phyloP scores from a whole-genome alignment of 1,140 invertebrate species.

The Drosophila rhopaloa region DNA sequence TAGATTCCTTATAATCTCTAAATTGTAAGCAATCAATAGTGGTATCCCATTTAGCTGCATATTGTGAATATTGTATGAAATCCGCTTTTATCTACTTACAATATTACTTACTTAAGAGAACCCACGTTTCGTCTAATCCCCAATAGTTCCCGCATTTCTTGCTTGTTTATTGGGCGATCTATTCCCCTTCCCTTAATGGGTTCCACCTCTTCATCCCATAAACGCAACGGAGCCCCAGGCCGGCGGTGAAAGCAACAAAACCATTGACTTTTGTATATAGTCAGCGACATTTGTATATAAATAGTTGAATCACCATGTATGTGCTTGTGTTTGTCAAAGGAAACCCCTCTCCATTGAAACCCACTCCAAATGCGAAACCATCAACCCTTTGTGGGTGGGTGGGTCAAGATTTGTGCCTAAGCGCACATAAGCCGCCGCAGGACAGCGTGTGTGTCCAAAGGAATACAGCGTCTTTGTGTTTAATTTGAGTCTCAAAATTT shows the following conservation, averaged over 20 bases:
- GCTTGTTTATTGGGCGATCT: conserved; percentile 34
- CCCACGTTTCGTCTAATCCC: conserved; percentile 27
- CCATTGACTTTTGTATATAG: conserved; percentile 80
- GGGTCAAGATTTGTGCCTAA: conserved; percentile 78
- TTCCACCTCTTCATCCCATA: background rate
- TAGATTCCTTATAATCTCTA: no score
- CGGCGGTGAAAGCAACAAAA: conserved; percentile 55
- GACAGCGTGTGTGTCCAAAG: conserved; percentile 58
- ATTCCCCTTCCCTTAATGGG: background rate
- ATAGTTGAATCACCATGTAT: conserved; percentile 50
- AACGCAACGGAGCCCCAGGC: conserved; percentile 35
- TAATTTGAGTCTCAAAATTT: conserved; percentile 65
- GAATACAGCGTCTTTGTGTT: conserved; percentile 55
- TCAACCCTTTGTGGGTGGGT: conserved; percentile 54
- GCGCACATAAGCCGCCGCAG: conserved; percentile 79
- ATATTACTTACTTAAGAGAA: background rate
- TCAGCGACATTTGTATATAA: conserved; percentile 81
- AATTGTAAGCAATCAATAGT: no score
- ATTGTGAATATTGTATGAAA: no score
- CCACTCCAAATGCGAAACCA: conserved; percentile 4
- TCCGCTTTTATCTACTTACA: background rate
- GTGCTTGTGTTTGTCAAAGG: conserved; percentile 61
- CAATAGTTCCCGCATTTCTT: conserved; percentile 17
- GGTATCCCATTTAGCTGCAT: no score
- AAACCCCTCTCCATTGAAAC: conserved; percentile 26